Evolutionary conservation across 2,113 vertebrate genomes (phyloP).

Genomic region (Cnemophilus loriae): DNA sequence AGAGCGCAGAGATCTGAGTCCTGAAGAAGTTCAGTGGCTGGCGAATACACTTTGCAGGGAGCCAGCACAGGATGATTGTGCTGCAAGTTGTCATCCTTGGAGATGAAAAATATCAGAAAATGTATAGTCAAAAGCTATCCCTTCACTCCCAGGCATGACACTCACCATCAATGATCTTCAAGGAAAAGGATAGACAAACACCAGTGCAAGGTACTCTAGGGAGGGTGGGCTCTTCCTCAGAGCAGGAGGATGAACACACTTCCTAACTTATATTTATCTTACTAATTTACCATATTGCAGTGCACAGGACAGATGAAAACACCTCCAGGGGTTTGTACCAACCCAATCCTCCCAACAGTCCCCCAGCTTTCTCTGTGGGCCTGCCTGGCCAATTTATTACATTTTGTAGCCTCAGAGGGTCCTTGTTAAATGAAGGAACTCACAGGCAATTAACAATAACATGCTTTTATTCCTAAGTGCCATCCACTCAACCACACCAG

Average conservation of each 20-base stretch:
- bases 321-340: not conserved
- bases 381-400: not conserved
- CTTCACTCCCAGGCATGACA: not conserved
- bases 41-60: not conserved
- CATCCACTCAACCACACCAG: not conserved
- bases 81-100: not conserved
- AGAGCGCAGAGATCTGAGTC: not conserved
- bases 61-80: not conserved
- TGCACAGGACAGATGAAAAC: not conserved
- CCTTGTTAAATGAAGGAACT: not conserved
- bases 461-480: not conserved
- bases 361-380: not conserved
- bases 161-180: not conserved
- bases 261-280: not conserved
- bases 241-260: not conserved
- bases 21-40: not conserved
- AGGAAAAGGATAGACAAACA: not conserved
- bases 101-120: not conserved
- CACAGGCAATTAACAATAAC: not conserved
- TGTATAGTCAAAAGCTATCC: not conserved
- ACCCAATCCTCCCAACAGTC: not conserved
- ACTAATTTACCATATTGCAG: not conserved
- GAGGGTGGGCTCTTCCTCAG: not conserved
- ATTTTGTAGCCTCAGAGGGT: not conserved
- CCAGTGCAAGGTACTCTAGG: not conserved